Conservation (phyloP, 2,113 vertebrate species). For the Oreochromis tanganicae region DNA sequence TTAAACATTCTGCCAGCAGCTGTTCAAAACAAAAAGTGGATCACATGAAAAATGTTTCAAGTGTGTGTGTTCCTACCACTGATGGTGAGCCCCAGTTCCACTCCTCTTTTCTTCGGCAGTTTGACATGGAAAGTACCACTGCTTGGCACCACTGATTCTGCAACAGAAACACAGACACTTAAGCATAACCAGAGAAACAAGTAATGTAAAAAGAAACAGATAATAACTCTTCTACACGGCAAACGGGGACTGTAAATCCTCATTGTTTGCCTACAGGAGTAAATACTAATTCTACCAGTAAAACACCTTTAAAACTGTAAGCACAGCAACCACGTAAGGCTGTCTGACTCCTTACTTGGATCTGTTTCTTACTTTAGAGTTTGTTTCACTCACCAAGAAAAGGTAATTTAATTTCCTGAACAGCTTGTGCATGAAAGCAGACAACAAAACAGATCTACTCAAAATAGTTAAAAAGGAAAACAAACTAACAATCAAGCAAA, state of each 20-base stretch:
- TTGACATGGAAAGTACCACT: conserved; percentile 98
- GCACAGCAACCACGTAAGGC: background rate
- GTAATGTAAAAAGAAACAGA: background rate
- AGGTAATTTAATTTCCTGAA: background rate
- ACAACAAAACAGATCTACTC: background rate
- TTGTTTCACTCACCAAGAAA: background rate
- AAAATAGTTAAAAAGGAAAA: background rate
- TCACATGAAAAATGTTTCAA: background rate
- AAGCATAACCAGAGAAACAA: background rate
- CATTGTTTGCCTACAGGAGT: background rate
- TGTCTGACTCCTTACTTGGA: background rate
- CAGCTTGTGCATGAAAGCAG: background rate
- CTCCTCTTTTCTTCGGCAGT: conserved; percentile 92
- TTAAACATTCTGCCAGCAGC: conserved; percentile 6
- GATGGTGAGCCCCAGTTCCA: conserved; percentile 96
- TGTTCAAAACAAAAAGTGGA: background rate
- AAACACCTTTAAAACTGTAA: background rate
- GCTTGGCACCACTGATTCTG: conserved; percentile 94
- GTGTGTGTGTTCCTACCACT: conserved; percentile 61
- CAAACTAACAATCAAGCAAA: background rate
- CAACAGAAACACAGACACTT: background rate
- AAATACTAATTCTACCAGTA: background rate
- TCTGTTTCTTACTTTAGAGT: background rate
- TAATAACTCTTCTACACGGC: background rate
- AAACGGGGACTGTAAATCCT: background rate